phyloP scores from a whole-genome alignment of 1,140 invertebrate species.

The Drosophila biarmipes region DNA sequence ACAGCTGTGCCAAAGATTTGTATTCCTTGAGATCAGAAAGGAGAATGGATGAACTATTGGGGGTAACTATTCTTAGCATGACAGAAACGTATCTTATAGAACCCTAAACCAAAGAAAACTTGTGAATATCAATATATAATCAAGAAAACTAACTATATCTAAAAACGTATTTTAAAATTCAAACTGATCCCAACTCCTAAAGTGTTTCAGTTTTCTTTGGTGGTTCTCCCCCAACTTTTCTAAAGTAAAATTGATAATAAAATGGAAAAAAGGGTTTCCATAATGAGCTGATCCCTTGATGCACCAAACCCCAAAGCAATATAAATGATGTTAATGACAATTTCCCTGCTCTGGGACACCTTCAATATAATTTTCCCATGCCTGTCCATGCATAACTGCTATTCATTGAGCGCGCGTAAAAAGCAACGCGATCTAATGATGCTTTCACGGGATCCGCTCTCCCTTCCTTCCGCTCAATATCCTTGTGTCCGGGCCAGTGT shows the following conservation, averaged over 20 bases:
- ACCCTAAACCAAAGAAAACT: not conserved
- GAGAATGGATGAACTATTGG: too few relatives aligned
- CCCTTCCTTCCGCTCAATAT: constrained; percentile 8
- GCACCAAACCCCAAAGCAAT: not conserved
- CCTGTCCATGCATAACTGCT: constrained; percentile 65
- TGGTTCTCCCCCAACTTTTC: not conserved
- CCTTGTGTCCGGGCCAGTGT: constrained; percentile 28
- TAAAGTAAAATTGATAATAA: not conserved
- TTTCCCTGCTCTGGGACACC: constrained; percentile 9
- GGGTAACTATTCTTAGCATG: not conserved
- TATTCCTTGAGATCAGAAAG: too few relatives aligned
- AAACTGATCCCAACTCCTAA: not conserved
- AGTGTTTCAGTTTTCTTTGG: not conserved
- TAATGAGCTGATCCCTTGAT: constrained; percentile 2
- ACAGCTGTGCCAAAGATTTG: constrained; percentile 18
- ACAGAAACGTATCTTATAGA: not conserved
- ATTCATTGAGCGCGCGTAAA: constrained; percentile 40
- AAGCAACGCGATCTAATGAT: constrained; percentile 44
- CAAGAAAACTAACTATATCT: too few relatives aligned
- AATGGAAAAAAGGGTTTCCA: constrained; percentile 1
- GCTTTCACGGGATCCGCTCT: constrained; percentile 36
- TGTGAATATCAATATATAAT: not conserved
- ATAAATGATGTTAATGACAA: constrained; percentile 36
- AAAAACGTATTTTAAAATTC: not conserved
- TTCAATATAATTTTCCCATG: constrained; percentile 62